A percentile compares a stretch with the other conserved stretches of the same genome.
Conservation (phyloP, 2,113 vertebrate species). For the Xiphias gladius region DNA sequence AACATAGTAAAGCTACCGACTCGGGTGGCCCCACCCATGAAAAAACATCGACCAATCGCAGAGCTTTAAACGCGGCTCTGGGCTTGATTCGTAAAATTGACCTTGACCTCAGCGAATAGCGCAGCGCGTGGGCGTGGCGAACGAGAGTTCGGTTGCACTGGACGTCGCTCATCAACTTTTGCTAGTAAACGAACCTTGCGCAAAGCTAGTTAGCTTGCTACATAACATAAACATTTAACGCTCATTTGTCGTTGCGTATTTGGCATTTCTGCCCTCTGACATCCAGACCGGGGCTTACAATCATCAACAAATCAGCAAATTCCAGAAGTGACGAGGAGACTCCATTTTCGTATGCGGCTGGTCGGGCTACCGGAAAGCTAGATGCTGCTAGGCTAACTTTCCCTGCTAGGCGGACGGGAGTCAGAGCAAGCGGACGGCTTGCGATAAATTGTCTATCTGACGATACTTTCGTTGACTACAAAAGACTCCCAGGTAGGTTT, state of each 20-base stretch:
- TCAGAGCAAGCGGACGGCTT: slow-evolving; percentile 45
- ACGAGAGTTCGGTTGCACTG: slow-evolving; percentile 69
- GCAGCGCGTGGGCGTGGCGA: slow-evolving; percentile 49
- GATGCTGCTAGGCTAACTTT: slow-evolving; percentile 74
- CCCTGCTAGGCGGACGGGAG: slow-evolving; percentile 42
- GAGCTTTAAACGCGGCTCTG: accelerated
- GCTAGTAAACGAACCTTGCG: slow-evolving; percentile 52
- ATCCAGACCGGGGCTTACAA: background rate
- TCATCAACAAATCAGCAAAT: slow-evolving; percentile 19
- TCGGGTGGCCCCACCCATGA: background rate
- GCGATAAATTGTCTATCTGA: slow-evolving; percentile 46
- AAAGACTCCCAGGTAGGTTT: slow-evolving; percentile 79
- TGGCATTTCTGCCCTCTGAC: background rate
- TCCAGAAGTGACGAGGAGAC: slow-evolving; percentile 59
- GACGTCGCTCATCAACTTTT: slow-evolving; percentile 78
- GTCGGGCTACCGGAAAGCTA: slow-evolving; percentile 56
- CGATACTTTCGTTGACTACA: slow-evolving; percentile 74
- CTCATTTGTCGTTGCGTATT: background rate
- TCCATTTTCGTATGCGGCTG: slow-evolving; percentile 68
- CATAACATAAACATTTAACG: background rate
- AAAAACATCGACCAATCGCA: slow-evolving; percentile 44
- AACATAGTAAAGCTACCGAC: background rate
- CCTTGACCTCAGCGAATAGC: slow-evolving; percentile 66
- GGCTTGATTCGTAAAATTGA: slow-evolving; percentile 44
- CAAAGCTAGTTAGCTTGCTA: slow-evolving; percentile 53